A percentile compares a stretch with the other conserved stretches of the same genome.
phyloP scores from a whole-genome alignment of 2,113 vertebrate species.

The Mastomys natalensis region DNA sequence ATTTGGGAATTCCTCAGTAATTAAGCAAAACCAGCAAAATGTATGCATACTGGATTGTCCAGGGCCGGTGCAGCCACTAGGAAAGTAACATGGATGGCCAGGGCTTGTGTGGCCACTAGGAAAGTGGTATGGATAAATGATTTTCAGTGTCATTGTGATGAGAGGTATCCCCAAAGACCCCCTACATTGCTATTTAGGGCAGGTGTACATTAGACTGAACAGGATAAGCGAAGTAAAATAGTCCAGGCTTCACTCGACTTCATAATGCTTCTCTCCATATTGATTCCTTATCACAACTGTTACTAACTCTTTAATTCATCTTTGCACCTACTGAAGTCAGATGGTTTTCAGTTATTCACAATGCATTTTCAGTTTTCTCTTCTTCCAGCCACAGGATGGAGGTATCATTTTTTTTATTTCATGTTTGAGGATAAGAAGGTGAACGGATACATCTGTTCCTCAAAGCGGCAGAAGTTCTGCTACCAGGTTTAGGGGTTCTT shows the following conservation, averaged over 20 bases:
- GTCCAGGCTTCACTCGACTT: not conserved
- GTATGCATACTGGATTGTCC: accelerated
- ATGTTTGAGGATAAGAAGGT: not conserved
- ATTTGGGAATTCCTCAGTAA: not conserved
- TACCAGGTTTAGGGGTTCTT: not conserved
- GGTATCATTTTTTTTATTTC: not conserved
- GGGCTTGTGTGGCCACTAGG: not conserved
- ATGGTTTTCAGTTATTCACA: not conserved
- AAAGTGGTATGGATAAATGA: not conserved
- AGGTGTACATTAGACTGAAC: not conserved
- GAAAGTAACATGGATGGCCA: not conserved
- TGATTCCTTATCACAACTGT: accelerated
- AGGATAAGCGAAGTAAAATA: not conserved
- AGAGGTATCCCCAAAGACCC: not conserved
- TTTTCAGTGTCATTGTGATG: not conserved
- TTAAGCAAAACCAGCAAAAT: not conserved
- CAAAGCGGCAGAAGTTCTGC: not conserved
- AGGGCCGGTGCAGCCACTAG: not conserved
- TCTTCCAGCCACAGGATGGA: not conserved
- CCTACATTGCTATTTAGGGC: not conserved
- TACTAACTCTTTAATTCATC: not conserved
- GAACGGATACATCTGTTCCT: not conserved
- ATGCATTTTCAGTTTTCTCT: not conserved
- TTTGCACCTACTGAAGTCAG: accelerated
- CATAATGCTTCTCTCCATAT: not conserved